These are phyloP conservation scores for Shinisaurus crocodilurus DNA, from an alignment of 2,113 vertebrate species.

Conservation along the genomic window DNA sequence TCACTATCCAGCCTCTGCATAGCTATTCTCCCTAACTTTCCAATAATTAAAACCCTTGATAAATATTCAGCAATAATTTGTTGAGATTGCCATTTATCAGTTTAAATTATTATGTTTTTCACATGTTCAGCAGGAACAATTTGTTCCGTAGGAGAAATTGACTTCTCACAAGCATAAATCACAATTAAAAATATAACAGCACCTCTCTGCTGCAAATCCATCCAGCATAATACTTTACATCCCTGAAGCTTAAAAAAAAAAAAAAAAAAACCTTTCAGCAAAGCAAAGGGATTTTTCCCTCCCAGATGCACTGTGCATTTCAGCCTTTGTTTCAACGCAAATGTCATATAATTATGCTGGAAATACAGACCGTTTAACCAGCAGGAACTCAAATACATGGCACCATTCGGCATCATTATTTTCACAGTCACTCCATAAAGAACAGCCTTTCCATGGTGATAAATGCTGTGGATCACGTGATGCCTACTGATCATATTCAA, in stretches of 20 bases:
- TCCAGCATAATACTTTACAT: constrained; percentile 55
- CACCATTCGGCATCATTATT: constrained; percentile 71
- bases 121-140: constrained; percentile 33
- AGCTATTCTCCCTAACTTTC: background rate
- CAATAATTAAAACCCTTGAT: constrained; percentile 14
- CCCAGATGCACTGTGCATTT: constrained; percentile 58
- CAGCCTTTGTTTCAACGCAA: constrained; percentile 73
- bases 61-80: constrained; percentile 33
- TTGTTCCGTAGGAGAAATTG: constrained; percentile 48
- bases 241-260: constrained; percentile 54
- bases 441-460: constrained; percentile 52
- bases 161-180: constrained; percentile 46
- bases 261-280: constrained; percentile 65
- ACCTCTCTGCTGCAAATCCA: constrained; percentile 54
- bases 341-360: constrained; percentile 74
- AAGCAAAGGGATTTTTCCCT: constrained; percentile 61
- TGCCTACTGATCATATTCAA: constrained; percentile 61
- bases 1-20: background rate
- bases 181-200: constrained; percentile 51
- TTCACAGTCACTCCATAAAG: constrained; percentile 61
- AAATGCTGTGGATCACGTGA: constrained; percentile 49
- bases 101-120: background rate
- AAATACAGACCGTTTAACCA: constrained; percentile 71
- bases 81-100: constrained; percentile 36
- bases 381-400: constrained; percentile 68